These are phyloP conservation scores for Pangasianodon hypophthalmus DNA, from an alignment of 2,113 vertebrate genomes.

Conservation along the genomic window DNA sequence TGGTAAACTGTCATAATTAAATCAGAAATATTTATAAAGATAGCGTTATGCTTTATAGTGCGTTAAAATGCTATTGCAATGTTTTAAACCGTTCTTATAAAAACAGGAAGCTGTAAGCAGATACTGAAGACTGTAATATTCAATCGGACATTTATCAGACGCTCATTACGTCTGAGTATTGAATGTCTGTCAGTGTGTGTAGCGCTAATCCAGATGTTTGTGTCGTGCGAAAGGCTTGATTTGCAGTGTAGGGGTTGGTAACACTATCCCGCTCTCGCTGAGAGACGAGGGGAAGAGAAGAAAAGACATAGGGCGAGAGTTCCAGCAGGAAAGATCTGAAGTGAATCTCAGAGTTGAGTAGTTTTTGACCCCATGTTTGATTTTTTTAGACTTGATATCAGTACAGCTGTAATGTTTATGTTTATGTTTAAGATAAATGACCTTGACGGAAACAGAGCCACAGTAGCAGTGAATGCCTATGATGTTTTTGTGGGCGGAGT, in stretches of 20 bases:
- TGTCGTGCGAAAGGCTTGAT: slow-evolving; percentile 39
- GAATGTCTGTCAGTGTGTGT: background rate
- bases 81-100: background rate
- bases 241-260: slow-evolving; percentile 37
- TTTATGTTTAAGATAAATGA: background rate
- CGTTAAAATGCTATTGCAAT: background rate
- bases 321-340: slow-evolving; percentile 5
- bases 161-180: background rate
- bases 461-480: background rate
- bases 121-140: background rate
- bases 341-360: background rate
- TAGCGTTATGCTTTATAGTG: too few relatives aligned
- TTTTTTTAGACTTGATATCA: background rate
- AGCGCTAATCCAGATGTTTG: slow-evolving; percentile 32
- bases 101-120: background rate
- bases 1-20: background rate
- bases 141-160: background rate
- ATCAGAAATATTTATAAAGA: slow-evolving; percentile 18
- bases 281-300: slow-evolving; percentile 48
- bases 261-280: slow-evolving; percentile 53
- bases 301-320: background rate
- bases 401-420: background rate
- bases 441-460: background rate
- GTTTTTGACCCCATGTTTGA: background rate
- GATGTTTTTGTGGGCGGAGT: background rate